Evolutionary conservation across 2,797 vertebrate species (phyloP), one percentile per base, ranked within the genome.

Genomic region (Peromyscus nudipes): DNA sequence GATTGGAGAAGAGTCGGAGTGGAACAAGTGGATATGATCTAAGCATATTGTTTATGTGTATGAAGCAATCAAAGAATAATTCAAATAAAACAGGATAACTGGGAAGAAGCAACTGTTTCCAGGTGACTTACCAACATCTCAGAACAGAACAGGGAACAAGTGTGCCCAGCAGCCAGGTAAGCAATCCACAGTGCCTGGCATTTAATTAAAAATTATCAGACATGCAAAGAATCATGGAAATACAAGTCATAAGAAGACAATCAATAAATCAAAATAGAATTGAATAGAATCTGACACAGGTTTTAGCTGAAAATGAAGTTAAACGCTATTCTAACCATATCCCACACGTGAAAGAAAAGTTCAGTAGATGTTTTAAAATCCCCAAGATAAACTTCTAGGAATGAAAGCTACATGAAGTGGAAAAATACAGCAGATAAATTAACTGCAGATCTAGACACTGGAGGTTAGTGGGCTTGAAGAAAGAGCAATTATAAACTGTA

Each of bases 231-330:
- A 90, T 5, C 23, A 64, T 13, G 17, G 13, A 96, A 52, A 92
- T 52, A 40, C 1, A 90, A 87, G 25, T 10, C 73, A 88, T 62
- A 89, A 89, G 40, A 10, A n/a, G 19, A 90, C 73, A 85, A 65
- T 43, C 57, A 65, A 55, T 8, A 37, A 79, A 23, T 75, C 43
- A 92, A 91, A 89, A n/a, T n/a, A n/a, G n/a, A n/a, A 81, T 0
- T 81, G 43, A 96, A 94, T 6, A n/a, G 81, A 40, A 96, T 85
- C 16, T 40, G 12, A 79, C 43, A 91, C 13, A 52, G 55, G 76
- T 84, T 89, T 76, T 76, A 87, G 67, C 46, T 94, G 37, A 93
- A 96, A 88, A 84, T 65, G 16, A 87, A 90, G 93, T 55, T 31
- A 88, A 80, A 90, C 64, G 6, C 87, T 76, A 91, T 91, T 92